Percentiles rank a stretch among this genome's conserved stretches.
Evolutionary conservation across 2,113 vertebrate species (phyloP).

Genomic region (Channa maculata): DNA sequence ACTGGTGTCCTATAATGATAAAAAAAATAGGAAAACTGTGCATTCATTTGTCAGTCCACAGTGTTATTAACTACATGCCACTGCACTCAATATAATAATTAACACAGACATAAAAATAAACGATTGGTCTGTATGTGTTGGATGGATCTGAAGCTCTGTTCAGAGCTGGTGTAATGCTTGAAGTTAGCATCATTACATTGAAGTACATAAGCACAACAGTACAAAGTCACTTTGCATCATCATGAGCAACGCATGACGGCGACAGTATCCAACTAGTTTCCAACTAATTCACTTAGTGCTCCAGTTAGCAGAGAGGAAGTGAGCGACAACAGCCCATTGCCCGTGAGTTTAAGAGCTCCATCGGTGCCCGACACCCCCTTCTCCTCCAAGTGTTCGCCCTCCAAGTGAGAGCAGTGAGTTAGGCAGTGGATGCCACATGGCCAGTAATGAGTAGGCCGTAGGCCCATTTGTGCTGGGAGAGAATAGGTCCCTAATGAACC

Average conservation of each 20-base stretch:
- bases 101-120: neutral
- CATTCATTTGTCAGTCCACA: slow-evolving; percentile 1
- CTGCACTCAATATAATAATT: neutral
- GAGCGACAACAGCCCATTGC: slow-evolving; percentile 73
- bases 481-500: slow-evolving; percentile 75
- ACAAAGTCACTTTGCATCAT: slow-evolving; percentile 3
- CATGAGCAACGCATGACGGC: no score
- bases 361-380: slow-evolving; percentile 59
- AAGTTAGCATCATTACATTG: slow-evolving; percentile 6
- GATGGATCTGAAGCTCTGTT: neutral
- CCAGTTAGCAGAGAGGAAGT: slow-evolving; percentile 64
- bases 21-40: neutral
- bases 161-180: neutral
- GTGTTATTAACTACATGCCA: neutral
- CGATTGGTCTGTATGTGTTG: neutral
- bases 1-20: neutral
- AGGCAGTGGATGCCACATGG: slow-evolving; percentile 57
- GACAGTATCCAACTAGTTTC: slow-evolving; percentile 47
- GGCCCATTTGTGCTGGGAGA: slow-evolving; percentile 70
- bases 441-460: slow-evolving; percentile 74
- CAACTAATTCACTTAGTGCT: slow-evolving; percentile 71
- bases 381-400: slow-evolving; percentile 35
- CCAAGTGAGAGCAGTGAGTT: slow-evolving; percentile 52
- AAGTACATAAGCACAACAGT: slow-evolving; percentile 21
- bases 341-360: slow-evolving; percentile 73